phyloP scores from a whole-genome alignment of 2,888 invertebrate genomes.

The Volucella inflata region DNA sequence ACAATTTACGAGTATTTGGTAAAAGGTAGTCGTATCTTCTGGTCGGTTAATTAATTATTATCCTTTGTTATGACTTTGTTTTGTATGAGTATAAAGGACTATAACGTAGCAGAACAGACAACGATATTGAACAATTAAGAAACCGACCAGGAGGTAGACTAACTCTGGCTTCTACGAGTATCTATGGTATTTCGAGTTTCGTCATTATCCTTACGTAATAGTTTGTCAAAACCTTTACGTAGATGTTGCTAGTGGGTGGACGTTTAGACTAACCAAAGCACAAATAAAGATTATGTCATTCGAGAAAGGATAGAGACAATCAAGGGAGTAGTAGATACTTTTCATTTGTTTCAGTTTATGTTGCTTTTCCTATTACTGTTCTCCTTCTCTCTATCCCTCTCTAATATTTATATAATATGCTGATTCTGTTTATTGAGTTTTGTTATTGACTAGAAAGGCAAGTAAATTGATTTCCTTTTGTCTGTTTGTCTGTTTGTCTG shows the following conservation, averaged over 20 bases:
- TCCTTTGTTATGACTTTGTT: constrained; percentile 74
- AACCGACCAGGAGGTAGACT: constrained; percentile 44
- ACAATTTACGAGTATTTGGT: constrained; percentile 63
- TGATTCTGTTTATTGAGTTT: constrained; percentile 24
- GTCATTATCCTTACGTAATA: constrained; percentile 71
- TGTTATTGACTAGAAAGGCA: constrained; percentile 38
- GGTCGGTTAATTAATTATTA: constrained; percentile 75
- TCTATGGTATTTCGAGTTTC: constrained; percentile 8
- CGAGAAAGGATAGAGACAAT: constrained; percentile 16
- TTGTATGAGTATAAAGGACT: constrained; percentile 23
- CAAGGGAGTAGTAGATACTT: constrained; percentile 21
- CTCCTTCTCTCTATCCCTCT: background rate
- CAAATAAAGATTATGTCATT: constrained; percentile 70
- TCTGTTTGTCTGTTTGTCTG: constrained; percentile 28
- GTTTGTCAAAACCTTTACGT: constrained; percentile 57
- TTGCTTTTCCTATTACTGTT: constrained; percentile 1
- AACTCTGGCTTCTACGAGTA: constrained; percentile 31
- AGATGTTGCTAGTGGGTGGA: background rate
- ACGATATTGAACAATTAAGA: constrained; percentile 58
- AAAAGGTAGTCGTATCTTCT: constrained; percentile 62
- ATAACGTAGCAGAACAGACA: background rate
- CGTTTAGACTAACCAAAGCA: constrained; percentile 33
- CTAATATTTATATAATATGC: no score
- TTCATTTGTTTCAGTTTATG: constrained; percentile 26
- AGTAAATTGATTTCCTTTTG: constrained; percentile 59